A percentile compares a stretch with the other conserved stretches of the same genome.
phyloP scores from a whole-genome alignment of 2,113 vertebrate genomes.

The Triplophysa siluroides region DNA sequence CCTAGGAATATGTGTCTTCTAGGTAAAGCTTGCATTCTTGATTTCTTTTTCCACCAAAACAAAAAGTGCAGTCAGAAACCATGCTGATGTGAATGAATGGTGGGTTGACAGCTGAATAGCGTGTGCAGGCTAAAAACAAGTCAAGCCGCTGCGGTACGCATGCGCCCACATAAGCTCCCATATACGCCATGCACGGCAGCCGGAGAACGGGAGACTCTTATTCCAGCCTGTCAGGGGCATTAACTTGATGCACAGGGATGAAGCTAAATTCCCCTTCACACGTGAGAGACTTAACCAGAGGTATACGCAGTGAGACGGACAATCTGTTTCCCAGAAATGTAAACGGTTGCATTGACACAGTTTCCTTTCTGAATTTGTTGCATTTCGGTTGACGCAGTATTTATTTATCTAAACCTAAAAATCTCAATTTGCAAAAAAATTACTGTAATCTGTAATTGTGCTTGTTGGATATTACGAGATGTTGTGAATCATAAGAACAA shows the following conservation, averaged over 20 bases:
- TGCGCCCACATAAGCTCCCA: conserved; percentile 28
- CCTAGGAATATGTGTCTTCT: not conserved
- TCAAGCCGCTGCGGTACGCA: not conserved
- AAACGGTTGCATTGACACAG: conserved; percentile 9
- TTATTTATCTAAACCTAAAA: not conserved
- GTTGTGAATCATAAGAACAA: conserved; percentile 34
- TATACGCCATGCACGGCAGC: not conserved
- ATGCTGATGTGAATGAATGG: not conserved
- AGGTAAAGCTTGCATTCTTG: not conserved
- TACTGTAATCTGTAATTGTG: not conserved
- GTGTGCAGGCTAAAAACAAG: conserved; percentile 24
- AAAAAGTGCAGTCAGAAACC: not conserved
- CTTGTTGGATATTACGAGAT: not conserved
- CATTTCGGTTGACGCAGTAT: not conserved
- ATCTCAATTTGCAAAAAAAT: not conserved
- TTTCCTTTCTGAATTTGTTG: not conserved
- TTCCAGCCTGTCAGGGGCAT: conserved; percentile 43
- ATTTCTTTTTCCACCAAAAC: conserved; percentile 10
- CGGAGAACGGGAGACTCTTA: conserved; percentile 28
- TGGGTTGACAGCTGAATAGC: not conserved
- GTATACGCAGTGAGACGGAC: conserved; percentile 15
- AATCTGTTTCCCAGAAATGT: conserved; percentile 1
- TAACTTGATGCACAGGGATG: conserved; percentile 43
- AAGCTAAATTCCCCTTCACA: conserved; percentile 35
- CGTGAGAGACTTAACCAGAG: conserved; percentile 37